A percentile compares a stretch with the other conserved stretches of the same genome.
Evolutionary conservation across 2,888 invertebrate species (phyloP).

Genomic region (Xylocampa areola): DNA sequence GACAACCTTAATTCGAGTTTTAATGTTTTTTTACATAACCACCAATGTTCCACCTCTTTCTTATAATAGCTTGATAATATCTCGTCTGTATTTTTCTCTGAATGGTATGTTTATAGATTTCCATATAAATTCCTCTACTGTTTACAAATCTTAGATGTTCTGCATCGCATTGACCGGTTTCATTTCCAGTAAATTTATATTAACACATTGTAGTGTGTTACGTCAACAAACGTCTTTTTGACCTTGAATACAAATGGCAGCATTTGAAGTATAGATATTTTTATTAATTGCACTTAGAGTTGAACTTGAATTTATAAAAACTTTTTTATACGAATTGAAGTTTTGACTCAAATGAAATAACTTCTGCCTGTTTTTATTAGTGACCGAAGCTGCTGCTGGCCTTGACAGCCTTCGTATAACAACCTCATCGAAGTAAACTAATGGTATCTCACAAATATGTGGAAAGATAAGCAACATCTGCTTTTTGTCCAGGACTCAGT

Average conservation of each 20-base stretch:
- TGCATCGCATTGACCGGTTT: constrained; percentile 9
- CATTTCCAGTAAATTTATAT: constrained; percentile 27
- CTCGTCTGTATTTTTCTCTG: background rate
- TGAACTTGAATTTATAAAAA: constrained; percentile 18
- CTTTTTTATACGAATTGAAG: no score
- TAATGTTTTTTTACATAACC: no score
- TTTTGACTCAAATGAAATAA: no score
- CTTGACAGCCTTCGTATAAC: no score
- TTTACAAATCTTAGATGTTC: background rate
- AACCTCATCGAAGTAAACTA: no score
- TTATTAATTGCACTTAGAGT: constrained; percentile 15
- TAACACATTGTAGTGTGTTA: constrained; percentile 31
- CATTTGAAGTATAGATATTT: constrained; percentile 16
- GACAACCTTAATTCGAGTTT: no score
- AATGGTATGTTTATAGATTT: background rate
- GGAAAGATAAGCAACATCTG: no score
- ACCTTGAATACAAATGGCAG: constrained; percentile 49
- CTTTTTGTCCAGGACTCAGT: constrained; percentile 7
- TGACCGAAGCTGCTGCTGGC: no score
- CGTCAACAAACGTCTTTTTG: constrained; percentile 30
- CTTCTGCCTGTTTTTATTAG: no score
- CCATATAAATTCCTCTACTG: background rate
- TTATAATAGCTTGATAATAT: no score
- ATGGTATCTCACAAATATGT: no score
- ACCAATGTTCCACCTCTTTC: no score